phyloP scores from a whole-genome alignment of 2,797 vertebrate species.

The Neopelma chrysocephalum region DNA sequence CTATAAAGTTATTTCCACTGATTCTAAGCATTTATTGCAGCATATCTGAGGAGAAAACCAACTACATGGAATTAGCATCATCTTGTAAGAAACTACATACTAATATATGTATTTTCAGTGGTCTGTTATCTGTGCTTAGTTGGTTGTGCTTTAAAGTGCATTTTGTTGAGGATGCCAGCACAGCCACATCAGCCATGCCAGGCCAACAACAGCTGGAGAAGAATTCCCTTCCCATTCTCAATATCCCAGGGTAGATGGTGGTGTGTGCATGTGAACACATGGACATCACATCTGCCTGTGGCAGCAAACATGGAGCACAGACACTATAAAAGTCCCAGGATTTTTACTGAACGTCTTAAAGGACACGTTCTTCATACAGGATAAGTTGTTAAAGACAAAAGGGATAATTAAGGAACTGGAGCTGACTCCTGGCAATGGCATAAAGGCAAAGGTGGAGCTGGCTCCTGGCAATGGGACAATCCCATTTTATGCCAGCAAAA shows the following conservation, averaged over 20 bases:
- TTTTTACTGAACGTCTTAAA: neutral
- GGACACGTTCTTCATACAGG: neutral
- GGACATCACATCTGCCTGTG: neutral
- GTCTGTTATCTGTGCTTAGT: neutral
- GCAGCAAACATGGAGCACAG: neutral
- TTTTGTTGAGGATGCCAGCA: neutral
- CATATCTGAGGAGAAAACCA: neutral
- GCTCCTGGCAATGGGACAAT: neutral
- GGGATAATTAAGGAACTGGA: neutral
- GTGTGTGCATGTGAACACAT: neutral
- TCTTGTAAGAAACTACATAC: neutral
- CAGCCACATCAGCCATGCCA: neutral
- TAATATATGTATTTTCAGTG: neutral
- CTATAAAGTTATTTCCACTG: neutral
- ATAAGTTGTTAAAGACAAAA: neutral
- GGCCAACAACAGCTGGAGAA: neutral
- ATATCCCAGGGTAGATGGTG: neutral
- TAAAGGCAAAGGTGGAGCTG: neutral
- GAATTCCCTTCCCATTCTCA: neutral
- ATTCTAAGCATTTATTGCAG: neutral
- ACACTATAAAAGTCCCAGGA: neutral
- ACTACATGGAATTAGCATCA: neutral
- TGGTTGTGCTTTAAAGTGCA: neutral
- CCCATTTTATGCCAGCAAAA: neutral
- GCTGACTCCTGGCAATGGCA: neutral